These are phyloP conservation scores for Scaptomyza graminum DNA, from an alignment of 1,140 invertebrate genomes.

Conservation along the genomic window DNA sequence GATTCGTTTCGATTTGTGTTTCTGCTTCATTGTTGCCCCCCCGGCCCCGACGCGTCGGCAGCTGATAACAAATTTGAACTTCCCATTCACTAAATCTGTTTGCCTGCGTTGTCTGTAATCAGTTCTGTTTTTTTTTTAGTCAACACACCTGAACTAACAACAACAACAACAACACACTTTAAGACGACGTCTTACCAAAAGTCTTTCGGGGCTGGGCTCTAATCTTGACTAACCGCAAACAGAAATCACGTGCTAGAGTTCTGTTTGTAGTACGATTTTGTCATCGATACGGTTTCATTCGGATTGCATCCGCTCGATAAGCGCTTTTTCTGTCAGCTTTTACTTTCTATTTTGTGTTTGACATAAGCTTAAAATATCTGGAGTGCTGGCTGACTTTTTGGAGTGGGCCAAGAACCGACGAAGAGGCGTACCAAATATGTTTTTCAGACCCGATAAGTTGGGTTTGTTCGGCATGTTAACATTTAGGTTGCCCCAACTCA, in stretches of 20 bases:
- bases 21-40: constrained; percentile 61
- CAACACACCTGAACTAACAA: constrained; percentile 13
- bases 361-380: constrained; percentile 64
- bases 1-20: neutral
- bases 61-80: constrained; percentile 28
- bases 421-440: constrained; percentile 54
- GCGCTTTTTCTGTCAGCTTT: constrained; percentile 53
- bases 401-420: neutral
- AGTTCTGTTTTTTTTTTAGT: constrained; percentile 27
- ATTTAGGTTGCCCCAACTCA: constrained; percentile 21
- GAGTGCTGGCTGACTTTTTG: neutral
- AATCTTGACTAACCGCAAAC: neutral
- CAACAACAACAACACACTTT: too few species aligned
- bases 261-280: constrained; percentile 57
- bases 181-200: too few species aligned
- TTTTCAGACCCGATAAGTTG: constrained; percentile 63
- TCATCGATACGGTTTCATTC: constrained; percentile 52
- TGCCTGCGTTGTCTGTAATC: constrained; percentile 55
- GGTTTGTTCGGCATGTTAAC: constrained; percentile 36
- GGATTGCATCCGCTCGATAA: constrained; percentile 61
- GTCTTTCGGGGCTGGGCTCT: too few species aligned
- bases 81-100: constrained; percentile 75
- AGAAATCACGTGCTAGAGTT: constrained; percentile 5
- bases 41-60: constrained; percentile 19
- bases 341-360: constrained; percentile 58